Evolutionary conservation across 2,888 invertebrate species (phyloP), one percentile per base, ranked within the genome.

Genomic region (Crossocerus cetratus): DNA sequence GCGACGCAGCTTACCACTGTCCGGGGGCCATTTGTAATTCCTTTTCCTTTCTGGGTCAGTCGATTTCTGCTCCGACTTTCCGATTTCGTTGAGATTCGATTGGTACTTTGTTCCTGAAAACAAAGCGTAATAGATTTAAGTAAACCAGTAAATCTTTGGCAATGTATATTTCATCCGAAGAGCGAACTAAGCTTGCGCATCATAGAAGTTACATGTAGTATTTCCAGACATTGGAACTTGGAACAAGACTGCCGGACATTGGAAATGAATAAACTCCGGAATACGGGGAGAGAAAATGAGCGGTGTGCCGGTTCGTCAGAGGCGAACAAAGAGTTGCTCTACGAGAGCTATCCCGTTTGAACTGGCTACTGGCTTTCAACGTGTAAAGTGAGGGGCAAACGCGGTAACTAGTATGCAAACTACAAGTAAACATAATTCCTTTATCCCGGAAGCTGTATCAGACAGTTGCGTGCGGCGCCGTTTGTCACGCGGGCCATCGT

Each of bases 51-150:
- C 87, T 58, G 83, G 73, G 63, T 87, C 85, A 58, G 78, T 84
- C n/a, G 88, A 87, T 68, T 90, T 90, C 72, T 90, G 90, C 80
- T 91, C 91, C 62, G 90, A 91, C 77, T 90, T 91, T 78, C 88
- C 90, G 76, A 90, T 88, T 70, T 91, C 90, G 80, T 90, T 91
- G 66, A 91, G 84, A 80, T 89, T 91, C 22, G 89, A 89, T 78
- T 89, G 88, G 67, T 84, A 84, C 80, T 90, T 90, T 60, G 81
- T 85, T 69, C 89, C 90, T 89, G 86, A 18, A 84, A 85, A 57
- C 58, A 73, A 63, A 75, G 67, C 53, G 67, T 16, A 45, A 57
- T 13, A 18, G 62, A 55, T 65, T 57, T 67, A 58, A 45, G 65
- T 49, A 21, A 49, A 57, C 45, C 57, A 22, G 4, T n/a, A n/a